A percentile compares a stretch with the other conserved stretches of the same genome.
Conservation (phyloP, 2,888 invertebrate species). For the Drosophila multiciliata region DNA sequence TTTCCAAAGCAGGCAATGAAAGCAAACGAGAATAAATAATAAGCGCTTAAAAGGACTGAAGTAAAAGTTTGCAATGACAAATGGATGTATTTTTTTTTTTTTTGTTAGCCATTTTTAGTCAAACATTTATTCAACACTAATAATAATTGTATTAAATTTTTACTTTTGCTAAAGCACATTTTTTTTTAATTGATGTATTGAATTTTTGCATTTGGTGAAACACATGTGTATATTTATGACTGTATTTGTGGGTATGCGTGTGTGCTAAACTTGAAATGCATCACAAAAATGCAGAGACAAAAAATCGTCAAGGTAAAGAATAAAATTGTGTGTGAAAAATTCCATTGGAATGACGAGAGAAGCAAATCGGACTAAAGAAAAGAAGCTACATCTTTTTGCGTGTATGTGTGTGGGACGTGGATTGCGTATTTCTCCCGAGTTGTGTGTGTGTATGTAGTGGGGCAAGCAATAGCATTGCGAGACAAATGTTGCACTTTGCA, state of each 20-base stretch:
- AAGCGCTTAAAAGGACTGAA: constrained; percentile 70
- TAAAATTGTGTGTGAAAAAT: constrained; percentile 67
- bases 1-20: constrained; percentile 54
- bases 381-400: constrained; percentile 40
- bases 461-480: constrained; percentile 30
- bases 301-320: constrained; percentile 73
- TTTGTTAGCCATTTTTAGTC: constrained; percentile 43
- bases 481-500: constrained; percentile 3
- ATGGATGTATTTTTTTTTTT: constrained; percentile 24
- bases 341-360: constrained; percentile 73
- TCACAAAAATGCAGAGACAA: constrained; percentile 65
- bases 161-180: constrained; percentile 32
- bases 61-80: constrained; percentile 33
- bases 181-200: constrained; percentile 14
- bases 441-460: constrained; percentile 27
- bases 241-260: constrained; percentile 30
- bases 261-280: constrained; percentile 72
- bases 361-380: constrained; percentile 45
- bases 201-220: constrained; percentile 34
- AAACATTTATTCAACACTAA: constrained; percentile 24
- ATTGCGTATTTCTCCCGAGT: constrained; percentile 39
- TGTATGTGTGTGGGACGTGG: constrained; percentile 37
- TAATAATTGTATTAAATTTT: constrained; percentile 40
- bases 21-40: constrained; percentile 55
- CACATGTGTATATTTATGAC: constrained; percentile 50